A percentile compares a stretch with the other conserved stretches of the same genome.
These are phyloP conservation scores for Ianthella basta DNA, from an alignment of 37 sponge, comb jelly and placozoan species.

Conservation along the genomic window DNA sequence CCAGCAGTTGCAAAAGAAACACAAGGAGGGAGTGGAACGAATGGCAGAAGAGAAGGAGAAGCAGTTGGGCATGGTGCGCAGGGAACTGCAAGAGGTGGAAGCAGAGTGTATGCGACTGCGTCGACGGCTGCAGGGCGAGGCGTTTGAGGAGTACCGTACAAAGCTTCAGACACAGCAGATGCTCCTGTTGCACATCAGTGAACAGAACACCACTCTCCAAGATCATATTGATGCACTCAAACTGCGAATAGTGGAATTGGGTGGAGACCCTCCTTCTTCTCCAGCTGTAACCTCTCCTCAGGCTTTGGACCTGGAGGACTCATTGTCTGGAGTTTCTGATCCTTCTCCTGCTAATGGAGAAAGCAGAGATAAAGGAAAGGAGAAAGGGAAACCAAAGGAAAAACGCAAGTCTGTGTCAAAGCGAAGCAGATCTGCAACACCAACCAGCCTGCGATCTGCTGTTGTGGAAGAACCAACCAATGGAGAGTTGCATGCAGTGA, in stretches of 20 bases:
- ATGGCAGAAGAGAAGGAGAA: constrained; percentile 31
- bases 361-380: background rate
- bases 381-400: background rate
- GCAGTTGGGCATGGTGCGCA: constrained; percentile 36
- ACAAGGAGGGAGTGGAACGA: constrained; percentile 33
- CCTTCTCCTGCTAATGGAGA: background rate
- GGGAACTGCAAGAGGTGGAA: constrained; percentile 64
- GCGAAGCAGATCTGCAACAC: constrained; percentile 6
- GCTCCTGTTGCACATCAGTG: constrained; percentile 56
- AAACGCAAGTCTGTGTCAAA: background rate
- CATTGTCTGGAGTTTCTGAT: background rate
- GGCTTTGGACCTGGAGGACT: background rate
- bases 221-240: constrained; percentile 29
- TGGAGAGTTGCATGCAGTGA: constrained; percentile 4
- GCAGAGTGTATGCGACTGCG: constrained; percentile 36
- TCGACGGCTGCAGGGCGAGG: constrained; percentile 2
- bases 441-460: background rate
- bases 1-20: constrained; percentile 23
- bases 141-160: constrained; percentile 53
- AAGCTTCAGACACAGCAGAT: constrained; percentile 66
- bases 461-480: background rate
- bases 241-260: background rate
- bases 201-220: constrained; percentile 68
- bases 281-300: background rate
- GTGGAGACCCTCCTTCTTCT: constrained; percentile 1